Evolutionary conservation across 1,140 invertebrate genomes (phyloP).

Genomic region (Palaemon carinicauda): DNA sequence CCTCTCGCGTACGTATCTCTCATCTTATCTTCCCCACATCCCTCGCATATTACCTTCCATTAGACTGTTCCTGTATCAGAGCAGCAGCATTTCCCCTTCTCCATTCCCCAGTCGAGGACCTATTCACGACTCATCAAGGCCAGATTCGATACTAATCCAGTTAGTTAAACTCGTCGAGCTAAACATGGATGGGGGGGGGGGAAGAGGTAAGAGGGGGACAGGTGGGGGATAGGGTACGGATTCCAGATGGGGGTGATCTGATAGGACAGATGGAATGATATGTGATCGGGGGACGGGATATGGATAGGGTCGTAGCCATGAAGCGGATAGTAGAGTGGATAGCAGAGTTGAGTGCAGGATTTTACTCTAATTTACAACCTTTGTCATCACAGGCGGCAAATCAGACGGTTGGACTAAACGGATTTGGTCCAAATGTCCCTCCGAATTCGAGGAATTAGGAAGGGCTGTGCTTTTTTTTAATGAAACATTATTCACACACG

Average conservation of each 20-base stretch:
- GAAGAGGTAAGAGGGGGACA: not conserved
- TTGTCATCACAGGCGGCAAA: no score
- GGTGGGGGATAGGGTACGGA: not conserved
- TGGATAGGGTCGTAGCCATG: not conserved
- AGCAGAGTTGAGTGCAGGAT: no score
- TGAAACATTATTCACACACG: no score
- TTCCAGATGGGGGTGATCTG: not conserved
- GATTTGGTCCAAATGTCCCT: no score
- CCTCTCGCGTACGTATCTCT: no score
- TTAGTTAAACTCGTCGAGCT: slow-evolving; percentile 13
- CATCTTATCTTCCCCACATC: not conserved
- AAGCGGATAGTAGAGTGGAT: no score
- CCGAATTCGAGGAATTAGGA: no score
- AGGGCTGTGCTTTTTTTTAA: no score
- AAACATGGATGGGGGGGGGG: not conserved
- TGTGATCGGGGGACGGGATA: not conserved
- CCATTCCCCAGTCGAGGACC: not conserved
- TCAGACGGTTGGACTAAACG: no score
- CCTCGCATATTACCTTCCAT: not conserved
- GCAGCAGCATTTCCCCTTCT: not conserved
- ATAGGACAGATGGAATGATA: not conserved
- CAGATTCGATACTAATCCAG: slow-evolving; percentile 18
- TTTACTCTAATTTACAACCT: no score
- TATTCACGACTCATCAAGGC: not conserved
- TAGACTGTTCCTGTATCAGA: not conserved